Base-by-base conservation (phyloP, 2,888 invertebrate genomes). In the Catocala nupta region DNA sequence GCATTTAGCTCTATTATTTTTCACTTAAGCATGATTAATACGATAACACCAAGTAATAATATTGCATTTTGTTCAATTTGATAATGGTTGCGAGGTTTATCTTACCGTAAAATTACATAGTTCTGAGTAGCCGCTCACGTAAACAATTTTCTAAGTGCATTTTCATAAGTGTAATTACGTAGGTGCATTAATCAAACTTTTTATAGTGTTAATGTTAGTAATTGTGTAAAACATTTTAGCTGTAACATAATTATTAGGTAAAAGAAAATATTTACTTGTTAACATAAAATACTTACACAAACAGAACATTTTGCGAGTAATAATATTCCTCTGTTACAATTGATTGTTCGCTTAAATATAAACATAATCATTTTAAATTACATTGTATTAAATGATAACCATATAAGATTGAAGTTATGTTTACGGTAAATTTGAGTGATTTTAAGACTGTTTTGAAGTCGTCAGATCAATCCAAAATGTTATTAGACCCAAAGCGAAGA, bases 1-100 rank as follows among this genome's bases (percentile, higher is more conserved):
- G 81, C 82, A 84, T 81, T 84, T 79, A 68, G 81, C 74, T 73
- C 83, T 81, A 88, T 86, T 89, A 89, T 88, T 84, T 85, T 89
- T 89, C 88, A 87, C 89, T 89, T 88, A 89, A 69, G 66, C 64
- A 70, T 78, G 69, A 84, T 85, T 87, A 87, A 78, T 71, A 73
- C 73, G 78, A 81, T 75, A 81, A 75, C 75, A 73, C 71, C 60
- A 57, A 60, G 59, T 64, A 67, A 68, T 4, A 43, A 61, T 59
- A 71, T 65, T 83, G 80, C 79, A 78, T 81, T 85, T 78, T 63
- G 76, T 73, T 77, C 73, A 79, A 80, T 82, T 56, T 75, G 63
- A 61, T 73, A 72, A 62, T 75, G 65, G 82, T 77, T 62, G 77
- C 61, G 25, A 25, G 72, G 81, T 60, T 54, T 79, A 79, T 80